Conservation (phyloP, 2,888 invertebrate genomes). For the Laothoe populi region DNA sequence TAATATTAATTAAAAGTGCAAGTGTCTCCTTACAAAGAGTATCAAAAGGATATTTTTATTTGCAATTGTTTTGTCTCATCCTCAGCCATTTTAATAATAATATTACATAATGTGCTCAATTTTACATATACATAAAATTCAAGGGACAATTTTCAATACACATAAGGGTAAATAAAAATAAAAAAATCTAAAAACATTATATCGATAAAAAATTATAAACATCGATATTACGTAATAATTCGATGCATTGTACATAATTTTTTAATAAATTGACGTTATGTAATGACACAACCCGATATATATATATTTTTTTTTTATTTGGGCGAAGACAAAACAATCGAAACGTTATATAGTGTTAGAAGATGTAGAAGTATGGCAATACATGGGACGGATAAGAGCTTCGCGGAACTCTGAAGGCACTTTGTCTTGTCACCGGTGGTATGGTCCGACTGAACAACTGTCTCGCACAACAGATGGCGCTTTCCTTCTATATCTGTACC, state of each 20-base stretch:
- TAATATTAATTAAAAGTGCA: background rate
- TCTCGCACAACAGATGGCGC: background rate
- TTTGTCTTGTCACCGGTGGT: background rate
- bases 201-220: background rate
- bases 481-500: background rate
- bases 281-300: background rate
- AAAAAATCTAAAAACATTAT: background rate
- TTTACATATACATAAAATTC: too few relatives aligned
- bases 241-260: background rate
- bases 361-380: conserved; percentile 5
- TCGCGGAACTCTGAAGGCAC: conserved; percentile 22
- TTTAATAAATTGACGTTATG: background rate
- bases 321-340: background rate
- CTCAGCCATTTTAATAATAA: background rate
- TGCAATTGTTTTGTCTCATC: background rate
- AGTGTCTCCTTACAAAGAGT: background rate
- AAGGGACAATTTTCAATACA: too few relatives aligned
- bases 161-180: too few relatives aligned
- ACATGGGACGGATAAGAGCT: conserved; percentile 13
- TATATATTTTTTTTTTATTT: background rate
- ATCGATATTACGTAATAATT: background rate
- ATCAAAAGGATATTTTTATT: background rate
- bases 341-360: background rate
- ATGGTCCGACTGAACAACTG: conserved; percentile 4
- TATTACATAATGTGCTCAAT: too few relatives aligned